Base-by-base conservation (phyloP, 2,797 vertebrate species). In the Mycteria americana region DNA sequence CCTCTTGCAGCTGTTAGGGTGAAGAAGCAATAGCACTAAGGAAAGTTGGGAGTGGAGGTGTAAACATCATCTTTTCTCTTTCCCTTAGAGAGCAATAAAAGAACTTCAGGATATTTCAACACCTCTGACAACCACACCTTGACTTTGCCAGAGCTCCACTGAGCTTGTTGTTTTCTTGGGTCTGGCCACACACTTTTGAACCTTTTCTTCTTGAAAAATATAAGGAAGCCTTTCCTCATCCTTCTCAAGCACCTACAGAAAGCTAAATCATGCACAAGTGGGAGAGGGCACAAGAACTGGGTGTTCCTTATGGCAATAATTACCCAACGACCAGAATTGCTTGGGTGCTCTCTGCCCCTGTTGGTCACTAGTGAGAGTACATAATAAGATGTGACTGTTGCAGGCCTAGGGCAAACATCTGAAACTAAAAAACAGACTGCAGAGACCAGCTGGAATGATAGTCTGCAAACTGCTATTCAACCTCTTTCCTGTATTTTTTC, bases 361-460 rank as follows among this genome's bases (percentile, higher is more conserved):
- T 27, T 68, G 62, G 74, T 85, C 87, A 53, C 69, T 24, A 24
- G n/a, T 35, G 35, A 23, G 17, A 68, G 30, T 18, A 50, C 11
- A 4, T 91, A 86, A 91, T 88, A 79, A 89, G 54, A 92, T 89
- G 56, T 94, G 93, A 95, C 94, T 92, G 46, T 53, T 4, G 3
- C n/a, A 78, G n/a, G 83, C 93, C 87, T 64, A 74, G 62, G 80
- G 94, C 77, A 81, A 89, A 37, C 46, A 85, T 89, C 60, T 86
- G 67, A 86, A 81, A 45, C 31, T 46, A 3, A 76, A 92, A 89
- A 88, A 43, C 81, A 95, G 62, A 43, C 50, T 91, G 62, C 83
- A 90, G 68, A 76, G 11, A 94, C 48, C 77, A 93, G 85, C 82
- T 97, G 89, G 82, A 87, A 92, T 51, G 25, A 37, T 31, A 87